Base-by-base conservation (phyloP, 1,140 invertebrate genomes). In the Drosophila rhopaloa region DNA sequence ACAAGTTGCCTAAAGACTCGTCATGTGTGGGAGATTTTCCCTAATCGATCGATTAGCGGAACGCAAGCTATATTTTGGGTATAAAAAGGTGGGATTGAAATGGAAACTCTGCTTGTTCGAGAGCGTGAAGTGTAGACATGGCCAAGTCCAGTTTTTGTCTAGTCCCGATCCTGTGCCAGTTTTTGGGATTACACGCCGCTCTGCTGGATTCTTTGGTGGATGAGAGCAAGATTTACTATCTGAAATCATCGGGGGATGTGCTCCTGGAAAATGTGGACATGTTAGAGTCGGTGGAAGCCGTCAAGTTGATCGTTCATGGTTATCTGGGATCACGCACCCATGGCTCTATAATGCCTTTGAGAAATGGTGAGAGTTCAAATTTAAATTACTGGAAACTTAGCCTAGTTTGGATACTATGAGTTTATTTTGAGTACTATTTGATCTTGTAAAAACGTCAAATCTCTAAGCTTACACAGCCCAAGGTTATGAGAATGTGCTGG, bases 241-340 rank as follows among this genome's bases (percentile, higher is more conserved):
- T 85, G 7, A 55, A 24, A 6, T 35, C 55, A n/a, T n/a, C 54
- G 0, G 14, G 19, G 7, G 81, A 81, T 35, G 5, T 71, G 8
- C 2, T 29, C 5, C 14, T 92, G 50, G 60, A 57, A 3, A 58
- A 70, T 7, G 67, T 91, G 27, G 62, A 79, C 0, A 38, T 75
- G 4, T 27, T 91, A n/a, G 10, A 54, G 0, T 9, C 14, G 0
- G 27, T 54, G 10, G 60, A 74, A 0, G 65, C 91, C 1, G 40
- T 92, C 8, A 91, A 92, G 61, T 37, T 92, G 6, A 92, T 92
- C 16, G 76, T 92, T 6, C 91, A 92, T 48, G 91, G 91, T 0
- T 92, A 77, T 24, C 16, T 82, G 14, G 91, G 84, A 10, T 86
- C 80, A 1, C 72, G 85, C 11, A 76, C 46, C n/a, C 91, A 91